phyloP scores from a whole-genome alignment of 2,797 vertebrate genomes.

The Cetoscarus ocellatus region DNA sequence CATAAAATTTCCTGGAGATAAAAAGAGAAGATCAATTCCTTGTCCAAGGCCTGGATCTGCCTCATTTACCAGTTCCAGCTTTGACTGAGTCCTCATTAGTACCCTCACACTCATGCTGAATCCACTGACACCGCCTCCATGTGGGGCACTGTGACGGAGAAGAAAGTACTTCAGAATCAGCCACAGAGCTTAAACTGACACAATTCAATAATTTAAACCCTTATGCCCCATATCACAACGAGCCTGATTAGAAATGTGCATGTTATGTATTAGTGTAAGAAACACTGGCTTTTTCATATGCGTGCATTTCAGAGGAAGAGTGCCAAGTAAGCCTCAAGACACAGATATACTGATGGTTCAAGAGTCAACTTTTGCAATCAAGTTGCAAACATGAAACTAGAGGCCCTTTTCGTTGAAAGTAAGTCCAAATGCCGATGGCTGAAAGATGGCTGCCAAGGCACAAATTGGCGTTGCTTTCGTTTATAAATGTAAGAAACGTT shows the following conservation, averaged over 20 bases:
- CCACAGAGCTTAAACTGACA: constrained; percentile 26
- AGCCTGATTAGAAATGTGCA: constrained; percentile 17
- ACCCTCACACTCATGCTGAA: constrained; percentile 17
- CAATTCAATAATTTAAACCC: constrained; percentile 42
- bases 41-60: constrained; percentile 48
- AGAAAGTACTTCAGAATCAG: constrained; percentile 33
- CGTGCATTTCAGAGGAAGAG: constrained; percentile 1
- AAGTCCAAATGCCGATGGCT: too few relatives aligned
- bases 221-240: constrained; percentile 11
- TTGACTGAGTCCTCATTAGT: constrained; percentile 64
- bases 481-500: too few relatives aligned
- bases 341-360: not conserved
- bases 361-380: not conserved
- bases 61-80: constrained; percentile 57
- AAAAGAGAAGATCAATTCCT: constrained; percentile 61
- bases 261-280: not conserved
- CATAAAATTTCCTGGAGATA: constrained; percentile 60
- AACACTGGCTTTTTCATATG: not conserved
- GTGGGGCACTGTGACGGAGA: constrained; percentile 23
- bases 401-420: too few relatives aligned
- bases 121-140: constrained; percentile 24
- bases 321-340: not conserved
- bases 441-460: too few relatives aligned
- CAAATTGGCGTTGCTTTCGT: too few relatives aligned
- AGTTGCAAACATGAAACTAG: not conserved